Evolutionary conservation across 2,113 vertebrate species (phyloP), one percentile per base, ranked within the genome.

Genomic region (Benthochromis sp.): DNA sequence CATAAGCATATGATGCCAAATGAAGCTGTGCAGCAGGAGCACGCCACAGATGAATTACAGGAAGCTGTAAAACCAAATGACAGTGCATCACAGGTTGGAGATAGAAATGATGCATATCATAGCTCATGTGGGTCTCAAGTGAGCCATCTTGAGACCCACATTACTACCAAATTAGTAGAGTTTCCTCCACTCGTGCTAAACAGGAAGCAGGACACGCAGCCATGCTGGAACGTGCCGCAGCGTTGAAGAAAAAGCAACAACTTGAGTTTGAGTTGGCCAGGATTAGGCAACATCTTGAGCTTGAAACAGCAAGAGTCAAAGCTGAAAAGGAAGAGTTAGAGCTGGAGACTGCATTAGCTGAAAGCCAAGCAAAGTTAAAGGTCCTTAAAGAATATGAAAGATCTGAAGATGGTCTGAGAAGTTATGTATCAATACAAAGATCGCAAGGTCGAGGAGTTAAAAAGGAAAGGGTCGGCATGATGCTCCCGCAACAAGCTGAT

Each of bases 261-360:
- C 14, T 61, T 34, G 0, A 31, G 57, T 61, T 34, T 17, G 14
- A 34, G 0, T 61, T 61, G 29, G 29, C 14, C 57, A 61, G 57
- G 57, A 61, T 61, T 31, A 31, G 9, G 57, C 57, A 61, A 61
- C 16, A 61, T 4, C 29, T 61, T 61, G 57, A 61, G 57, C 57
- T 61, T 61, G 57, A 61, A 61, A 61, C 16, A 34, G 29, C 29
- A 34, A 61, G 57, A 61, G 29, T 61, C 57, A 7, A 61, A 61
- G 57, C 0, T 4, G 16, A 61, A 61, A 61, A 19, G 57, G 0
- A 61, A 19, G 57, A 61, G 1, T 61, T 61, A 19, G 57, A 61
- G 9, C 16, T 34, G 29, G 3, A 34, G 3, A 10, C 16, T 61
- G 29, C 16, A 34, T 61, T 61, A 61, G 29, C 57, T 19, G 57